A percentile compares a stretch with the other conserved stretches of the same genome.
Evolutionary conservation across 1,140 invertebrate genomes (phyloP).

Genomic region (Oppia nitens): DNA sequence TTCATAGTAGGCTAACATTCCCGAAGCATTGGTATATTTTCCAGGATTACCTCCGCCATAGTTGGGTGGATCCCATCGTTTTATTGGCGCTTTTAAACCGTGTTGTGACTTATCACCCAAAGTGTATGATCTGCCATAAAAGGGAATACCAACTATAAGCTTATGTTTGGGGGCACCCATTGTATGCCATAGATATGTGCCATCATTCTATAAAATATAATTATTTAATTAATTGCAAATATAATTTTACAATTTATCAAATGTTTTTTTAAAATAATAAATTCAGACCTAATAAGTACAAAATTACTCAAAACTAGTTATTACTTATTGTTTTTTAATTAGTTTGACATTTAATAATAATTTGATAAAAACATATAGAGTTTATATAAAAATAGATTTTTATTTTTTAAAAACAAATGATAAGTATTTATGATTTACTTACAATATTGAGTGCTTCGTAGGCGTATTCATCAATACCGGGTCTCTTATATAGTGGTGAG

Average conservation of each 20-base stretch:
- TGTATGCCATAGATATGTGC: conserved; percentile 62
- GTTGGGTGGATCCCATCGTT: no score
- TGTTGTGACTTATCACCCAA: conserved; percentile 56
- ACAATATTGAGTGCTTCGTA: conserved; percentile 66
- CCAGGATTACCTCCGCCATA: conserved; percentile 62
- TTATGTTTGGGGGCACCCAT: conserved; percentile 71
- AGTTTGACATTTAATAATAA: no score
- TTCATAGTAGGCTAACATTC: conserved; percentile 71
- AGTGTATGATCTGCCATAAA: conserved; percentile 66
- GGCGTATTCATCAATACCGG: conserved; percentile 49
- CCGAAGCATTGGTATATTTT: conserved; percentile 54
- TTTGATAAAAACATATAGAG: neutral
- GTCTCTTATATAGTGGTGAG: conserved; percentile 44
- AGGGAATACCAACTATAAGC: conserved; percentile 66
- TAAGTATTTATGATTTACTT: no score
- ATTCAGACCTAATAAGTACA: no score
- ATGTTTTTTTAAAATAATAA: no score
- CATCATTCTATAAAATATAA: conserved; percentile 54
- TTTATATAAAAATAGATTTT: neutral
- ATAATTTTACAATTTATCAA: no score
- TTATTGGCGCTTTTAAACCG: conserved; percentile 54
- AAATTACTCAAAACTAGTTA: no score
- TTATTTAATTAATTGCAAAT: no score
- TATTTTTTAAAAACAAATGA: no score
- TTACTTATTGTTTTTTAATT: no score